Evolutionary conservation across 1,140 invertebrate species (phyloP).

Genomic region (Idris sp.): DNA sequence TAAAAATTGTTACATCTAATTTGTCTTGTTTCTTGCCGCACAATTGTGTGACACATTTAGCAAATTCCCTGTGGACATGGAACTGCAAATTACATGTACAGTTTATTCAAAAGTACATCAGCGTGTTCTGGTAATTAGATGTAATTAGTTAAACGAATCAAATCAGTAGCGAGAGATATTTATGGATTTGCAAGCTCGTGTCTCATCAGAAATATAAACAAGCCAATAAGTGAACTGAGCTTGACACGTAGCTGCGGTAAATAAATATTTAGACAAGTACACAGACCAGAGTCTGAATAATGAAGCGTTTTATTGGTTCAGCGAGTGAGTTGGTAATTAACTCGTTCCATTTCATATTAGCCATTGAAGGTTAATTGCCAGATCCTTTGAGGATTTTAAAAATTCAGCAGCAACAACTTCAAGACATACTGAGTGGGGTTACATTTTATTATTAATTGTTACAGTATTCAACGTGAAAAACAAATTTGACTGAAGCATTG

Average conservation of each 20-base stretch:
- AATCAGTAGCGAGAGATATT: slow-evolving; percentile 26
- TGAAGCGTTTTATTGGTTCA: slow-evolving; percentile 34
- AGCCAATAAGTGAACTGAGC: slow-evolving; percentile 20
- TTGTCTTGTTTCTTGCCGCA: no score
- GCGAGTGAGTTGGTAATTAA: slow-evolving; percentile 16
- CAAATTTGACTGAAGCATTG: slow-evolving; percentile 27
- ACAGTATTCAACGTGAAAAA: slow-evolving; percentile 2
- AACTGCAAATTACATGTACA: slow-evolving; percentile 15
- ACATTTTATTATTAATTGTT: no score
- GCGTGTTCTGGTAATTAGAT: slow-evolving; percentile 22
- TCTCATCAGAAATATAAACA: slow-evolving; percentile 46
- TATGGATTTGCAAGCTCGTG: slow-evolving; percentile 18
- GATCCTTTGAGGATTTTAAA: slow-evolving; percentile 18
- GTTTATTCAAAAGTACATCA: slow-evolving; percentile 33
- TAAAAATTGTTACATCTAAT: no score
- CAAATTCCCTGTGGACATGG: neutral
- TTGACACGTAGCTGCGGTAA: slow-evolving; percentile 13
- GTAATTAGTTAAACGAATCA: slow-evolving; percentile 39
- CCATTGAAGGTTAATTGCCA: neutral
- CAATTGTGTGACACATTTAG: slow-evolving; percentile 9
- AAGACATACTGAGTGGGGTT: no score
- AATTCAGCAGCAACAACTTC: slow-evolving; percentile 8
- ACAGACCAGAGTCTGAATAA: slow-evolving; percentile 20
- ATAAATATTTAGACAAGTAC: slow-evolving; percentile 47
- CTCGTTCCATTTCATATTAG: slow-evolving; percentile 31